phyloP scores from a whole-genome alignment of 2,888 invertebrate species.

The Drosophila nigritarsus region DNA sequence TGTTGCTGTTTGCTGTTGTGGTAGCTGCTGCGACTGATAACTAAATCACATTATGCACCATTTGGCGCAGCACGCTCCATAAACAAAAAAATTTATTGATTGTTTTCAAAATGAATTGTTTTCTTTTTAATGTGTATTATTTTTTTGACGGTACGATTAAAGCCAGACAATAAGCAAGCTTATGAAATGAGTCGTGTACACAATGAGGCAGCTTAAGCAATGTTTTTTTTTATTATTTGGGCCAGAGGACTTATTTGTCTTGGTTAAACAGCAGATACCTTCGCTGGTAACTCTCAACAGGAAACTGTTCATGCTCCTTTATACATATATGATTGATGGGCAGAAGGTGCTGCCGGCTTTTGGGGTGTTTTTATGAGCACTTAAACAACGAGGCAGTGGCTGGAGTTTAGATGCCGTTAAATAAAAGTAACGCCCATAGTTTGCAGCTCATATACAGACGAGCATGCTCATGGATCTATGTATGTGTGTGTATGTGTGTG shows the following conservation, averaged over 20 bases:
- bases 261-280: slow-evolving; percentile 51
- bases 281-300: slow-evolving; percentile 13
- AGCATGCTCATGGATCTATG: slow-evolving; percentile 10
- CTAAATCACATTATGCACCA: slow-evolving; percentile 63
- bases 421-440: slow-evolving; percentile 67
- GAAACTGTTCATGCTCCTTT: slow-evolving; percentile 4
- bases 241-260: slow-evolving; percentile 65
- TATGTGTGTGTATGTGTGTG: neutral
- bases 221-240: neutral
- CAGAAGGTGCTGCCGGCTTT: slow-evolving; percentile 54
- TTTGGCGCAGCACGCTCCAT: slow-evolving; percentile 62
- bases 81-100: slow-evolving; percentile 70
- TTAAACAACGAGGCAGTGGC: slow-evolving; percentile 44
- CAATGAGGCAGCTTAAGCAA: slow-evolving; percentile 43
- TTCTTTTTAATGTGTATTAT: slow-evolving; percentile 63
- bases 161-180: neutral
- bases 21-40: slow-evolving; percentile 43
- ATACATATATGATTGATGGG: slow-evolving; percentile 69
- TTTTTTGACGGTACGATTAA: slow-evolving; percentile 42
- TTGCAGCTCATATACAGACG: slow-evolving; percentile 49
- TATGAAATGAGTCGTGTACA: slow-evolving; percentile 58
- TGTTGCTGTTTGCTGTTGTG: slow-evolving; percentile 11
- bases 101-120: slow-evolving; percentile 71
- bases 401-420: slow-evolving; percentile 64
- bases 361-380: slow-evolving; percentile 67